Percentiles rank a stretch among this genome's conserved stretches.
Conservation (phyloP, 2,113 vertebrate genomes). For the Syngnathoides biaculeatus region DNA sequence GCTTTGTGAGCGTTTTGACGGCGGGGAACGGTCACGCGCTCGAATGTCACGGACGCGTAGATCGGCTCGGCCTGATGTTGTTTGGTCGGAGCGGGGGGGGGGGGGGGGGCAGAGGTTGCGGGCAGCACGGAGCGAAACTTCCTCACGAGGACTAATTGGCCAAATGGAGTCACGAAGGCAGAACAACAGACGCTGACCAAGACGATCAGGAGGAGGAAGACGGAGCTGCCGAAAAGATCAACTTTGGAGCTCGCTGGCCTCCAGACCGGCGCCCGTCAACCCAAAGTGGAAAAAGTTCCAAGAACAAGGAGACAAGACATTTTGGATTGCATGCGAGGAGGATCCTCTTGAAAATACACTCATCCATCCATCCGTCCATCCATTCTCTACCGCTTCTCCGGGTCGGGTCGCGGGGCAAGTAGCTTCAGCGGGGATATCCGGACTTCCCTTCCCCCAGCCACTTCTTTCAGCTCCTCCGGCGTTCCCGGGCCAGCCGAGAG, state of each 20-base stretch:
- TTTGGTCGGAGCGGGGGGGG: slow-evolving; percentile 39
- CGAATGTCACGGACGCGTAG: slow-evolving; percentile 69
- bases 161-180: slow-evolving; percentile 63
- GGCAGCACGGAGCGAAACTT: slow-evolving; percentile 51
- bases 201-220: slow-evolving; percentile 35
- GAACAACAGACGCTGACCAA: slow-evolving; percentile 56
- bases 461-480: too few relatives aligned
- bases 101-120: slow-evolving; percentile 25
- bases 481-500: too few relatives aligned
- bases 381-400: too few relatives aligned
- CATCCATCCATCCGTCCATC: too few relatives aligned
- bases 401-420: too few relatives aligned
- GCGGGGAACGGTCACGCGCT: slow-evolving; percentile 50
- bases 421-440: too few relatives aligned
- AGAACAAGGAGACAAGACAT: too few relatives aligned
- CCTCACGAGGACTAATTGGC: slow-evolving; percentile 58
- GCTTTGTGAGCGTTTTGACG: slow-evolving; percentile 67
- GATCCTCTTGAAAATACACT: too few relatives aligned
- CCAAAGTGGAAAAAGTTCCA: too few relatives aligned
- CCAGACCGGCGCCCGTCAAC: slow-evolving; percentile 10
- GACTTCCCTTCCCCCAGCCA: too few relatives aligned
- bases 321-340: too few relatives aligned
- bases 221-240: slow-evolving; percentile 11
- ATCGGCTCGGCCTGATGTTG: slow-evolving; percentile 61
- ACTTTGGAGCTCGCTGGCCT: slow-evolving; percentile 15